Evolutionary conservation across 1,140 invertebrate genomes (phyloP).

Genomic region (Heterodera schachtii): DNA sequence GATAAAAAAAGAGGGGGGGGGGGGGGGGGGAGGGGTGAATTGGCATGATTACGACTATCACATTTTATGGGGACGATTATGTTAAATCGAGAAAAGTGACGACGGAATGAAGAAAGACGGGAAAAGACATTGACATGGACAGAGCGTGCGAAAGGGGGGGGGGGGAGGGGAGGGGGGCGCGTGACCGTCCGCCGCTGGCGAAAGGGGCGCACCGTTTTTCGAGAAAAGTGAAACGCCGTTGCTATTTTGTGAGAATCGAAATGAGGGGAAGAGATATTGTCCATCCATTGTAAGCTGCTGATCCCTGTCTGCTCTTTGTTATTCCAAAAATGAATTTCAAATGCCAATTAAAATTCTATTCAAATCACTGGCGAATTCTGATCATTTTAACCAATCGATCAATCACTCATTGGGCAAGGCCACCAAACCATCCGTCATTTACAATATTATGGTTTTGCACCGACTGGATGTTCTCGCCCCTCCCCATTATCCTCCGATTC

Average conservation of each 20-base stretch:
- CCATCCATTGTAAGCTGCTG: too few relatives aligned
- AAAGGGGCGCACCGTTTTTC: too few relatives aligned
- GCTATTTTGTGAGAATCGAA: too few relatives aligned
- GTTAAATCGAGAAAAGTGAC: not conserved
- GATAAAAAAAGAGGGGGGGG: too few relatives aligned
- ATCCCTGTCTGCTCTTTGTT: too few relatives aligned
- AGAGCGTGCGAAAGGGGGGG: not conserved
- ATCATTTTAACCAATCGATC: not conserved
- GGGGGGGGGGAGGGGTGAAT: not conserved
- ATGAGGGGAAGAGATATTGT: too few relatives aligned
- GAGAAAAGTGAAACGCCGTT: too few relatives aligned
- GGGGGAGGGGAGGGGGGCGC: too few relatives aligned
- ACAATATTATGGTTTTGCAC: not conserved
- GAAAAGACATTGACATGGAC: not conserved
- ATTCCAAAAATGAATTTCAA: too few relatives aligned
- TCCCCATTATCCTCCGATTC: not conserved
- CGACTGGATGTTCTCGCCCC: not conserved
- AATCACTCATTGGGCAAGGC: not conserved
- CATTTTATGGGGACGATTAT: not conserved
- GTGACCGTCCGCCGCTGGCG: too few relatives aligned
- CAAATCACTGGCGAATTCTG: not conserved
- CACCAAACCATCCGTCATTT: not conserved
- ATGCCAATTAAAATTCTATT: too few relatives aligned
- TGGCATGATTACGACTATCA: conserved; percentile 1
- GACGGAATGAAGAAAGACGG: not conserved